phyloP scores from a whole-genome alignment of 2,888 invertebrate species.

The Spilarctia lutea region DNA sequence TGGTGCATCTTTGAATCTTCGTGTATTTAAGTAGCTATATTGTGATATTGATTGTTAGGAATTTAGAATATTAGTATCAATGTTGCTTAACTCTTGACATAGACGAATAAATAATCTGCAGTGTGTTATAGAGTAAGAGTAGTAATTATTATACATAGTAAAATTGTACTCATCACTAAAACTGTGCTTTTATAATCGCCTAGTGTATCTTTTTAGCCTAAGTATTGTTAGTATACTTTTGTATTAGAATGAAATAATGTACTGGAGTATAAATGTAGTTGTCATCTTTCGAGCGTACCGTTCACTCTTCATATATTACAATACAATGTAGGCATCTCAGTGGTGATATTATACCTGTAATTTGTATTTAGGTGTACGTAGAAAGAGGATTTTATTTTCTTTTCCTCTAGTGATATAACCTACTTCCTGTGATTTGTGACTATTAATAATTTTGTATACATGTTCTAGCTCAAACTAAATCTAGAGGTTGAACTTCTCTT shows the following conservation, averaged over 20 bases:
- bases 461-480: constrained; percentile 76
- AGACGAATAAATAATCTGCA: constrained; percentile 39
- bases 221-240: constrained; percentile 61
- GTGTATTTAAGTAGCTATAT: constrained; percentile 74
- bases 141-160: constrained; percentile 35
- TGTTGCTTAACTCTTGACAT: constrained; percentile 57
- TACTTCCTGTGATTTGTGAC: constrained; percentile 84
- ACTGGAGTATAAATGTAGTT: constrained; percentile 49
- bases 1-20: constrained; percentile 69
- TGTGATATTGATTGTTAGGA: constrained; percentile 81
- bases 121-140: constrained; percentile 46
- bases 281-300: constrained; percentile 45
- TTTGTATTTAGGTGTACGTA: constrained; percentile 68
- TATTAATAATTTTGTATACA: constrained; percentile 83
- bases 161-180: constrained; percentile 45
- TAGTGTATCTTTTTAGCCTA: constrained; percentile 71
- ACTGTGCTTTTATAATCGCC: constrained; percentile 69
- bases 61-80: constrained; percentile 61
- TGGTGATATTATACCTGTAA: constrained; percentile 75
- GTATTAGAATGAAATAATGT: constrained; percentile 53
- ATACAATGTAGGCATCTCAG: constrained; percentile 64
- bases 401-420: constrained; percentile 70
- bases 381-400: constrained; percentile 70
- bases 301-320: constrained; percentile 34
- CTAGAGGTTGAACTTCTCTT: constrained; percentile 74